These are phyloP conservation scores for Leptinotarsa haldemani DNA, from an alignment of 2,888 invertebrate species.

Conservation along the genomic window DNA sequence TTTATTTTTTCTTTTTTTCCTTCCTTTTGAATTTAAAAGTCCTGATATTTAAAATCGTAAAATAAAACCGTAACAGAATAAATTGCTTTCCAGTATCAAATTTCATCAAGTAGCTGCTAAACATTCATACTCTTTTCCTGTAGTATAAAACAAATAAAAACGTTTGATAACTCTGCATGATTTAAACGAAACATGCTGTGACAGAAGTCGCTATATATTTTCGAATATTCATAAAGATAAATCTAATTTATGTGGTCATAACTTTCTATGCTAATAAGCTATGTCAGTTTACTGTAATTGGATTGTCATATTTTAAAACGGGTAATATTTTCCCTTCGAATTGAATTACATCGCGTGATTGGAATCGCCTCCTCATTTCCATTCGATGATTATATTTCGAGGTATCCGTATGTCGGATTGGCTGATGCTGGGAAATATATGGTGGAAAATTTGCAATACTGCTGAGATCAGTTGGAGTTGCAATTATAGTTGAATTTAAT, in stretches of 20 bases:
- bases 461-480: no score
- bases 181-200: conserved; percentile 56
- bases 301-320: conserved; percentile 56
- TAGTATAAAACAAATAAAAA: conserved; percentile 37
- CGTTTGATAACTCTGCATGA: conserved; percentile 54
- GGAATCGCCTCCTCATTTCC: conserved; percentile 21
- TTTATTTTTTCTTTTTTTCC: no score
- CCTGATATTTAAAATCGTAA: no score
- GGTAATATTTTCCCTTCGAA: conserved; percentile 35
- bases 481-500: no score
- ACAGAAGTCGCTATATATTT: conserved; percentile 58
- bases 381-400: conserved; percentile 21
- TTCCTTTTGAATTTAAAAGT: no score
- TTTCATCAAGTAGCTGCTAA: neutral
- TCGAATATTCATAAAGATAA: conserved; percentile 61
- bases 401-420: neutral
- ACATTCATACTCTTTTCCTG: neutral
- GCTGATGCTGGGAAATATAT: neutral
- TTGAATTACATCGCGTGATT: conserved; percentile 35
- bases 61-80: no score
- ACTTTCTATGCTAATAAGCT: conserved; percentile 58
- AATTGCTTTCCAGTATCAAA: no score
- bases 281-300: conserved; percentile 60
- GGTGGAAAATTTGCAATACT: neutral
- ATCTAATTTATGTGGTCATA: conserved; percentile 59